Conservation (phyloP, 2,113 vertebrate species). For the Eulemur macaco region DNA sequence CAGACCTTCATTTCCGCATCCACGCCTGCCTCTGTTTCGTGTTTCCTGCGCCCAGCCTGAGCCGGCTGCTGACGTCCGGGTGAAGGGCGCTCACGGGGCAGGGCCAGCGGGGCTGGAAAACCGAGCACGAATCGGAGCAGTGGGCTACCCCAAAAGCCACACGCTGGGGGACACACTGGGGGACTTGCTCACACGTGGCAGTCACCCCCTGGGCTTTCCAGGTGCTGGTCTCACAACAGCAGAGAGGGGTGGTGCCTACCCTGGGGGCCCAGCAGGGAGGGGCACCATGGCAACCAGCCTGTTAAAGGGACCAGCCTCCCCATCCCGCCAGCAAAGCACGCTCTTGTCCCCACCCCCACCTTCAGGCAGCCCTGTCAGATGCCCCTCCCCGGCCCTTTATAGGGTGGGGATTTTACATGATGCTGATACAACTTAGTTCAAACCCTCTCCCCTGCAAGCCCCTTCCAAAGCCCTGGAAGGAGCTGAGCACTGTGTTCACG, state of each 20-base stretch:
- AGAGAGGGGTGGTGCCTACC: no score
- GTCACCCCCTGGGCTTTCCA: neutral
- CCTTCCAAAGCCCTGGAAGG: neutral
- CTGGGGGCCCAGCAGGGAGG: neutral
- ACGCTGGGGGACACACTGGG: neutral
- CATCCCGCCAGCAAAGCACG: no score
- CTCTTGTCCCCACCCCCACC: no score
- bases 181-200: neutral
- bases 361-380: no score
- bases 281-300: no score
- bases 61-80: neutral
- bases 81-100: accelerated
- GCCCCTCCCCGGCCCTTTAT: no score
- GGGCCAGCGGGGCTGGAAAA: no score
- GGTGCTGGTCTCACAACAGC: accelerated
- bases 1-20: no score
- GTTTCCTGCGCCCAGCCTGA: accelerated
- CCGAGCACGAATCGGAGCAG: accelerated
- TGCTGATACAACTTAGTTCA: neutral
- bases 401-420: no score
- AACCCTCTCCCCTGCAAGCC: no score
- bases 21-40: accelerated
- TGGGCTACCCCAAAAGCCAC: neutral
- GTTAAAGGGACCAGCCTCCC: no score
- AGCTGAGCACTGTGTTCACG: neutral